A percentile compares a stretch with the other conserved stretches of the same genome.
Conservation (phyloP, 2,888 invertebrate genomes). For the Lithophane semibrunnea region DNA sequence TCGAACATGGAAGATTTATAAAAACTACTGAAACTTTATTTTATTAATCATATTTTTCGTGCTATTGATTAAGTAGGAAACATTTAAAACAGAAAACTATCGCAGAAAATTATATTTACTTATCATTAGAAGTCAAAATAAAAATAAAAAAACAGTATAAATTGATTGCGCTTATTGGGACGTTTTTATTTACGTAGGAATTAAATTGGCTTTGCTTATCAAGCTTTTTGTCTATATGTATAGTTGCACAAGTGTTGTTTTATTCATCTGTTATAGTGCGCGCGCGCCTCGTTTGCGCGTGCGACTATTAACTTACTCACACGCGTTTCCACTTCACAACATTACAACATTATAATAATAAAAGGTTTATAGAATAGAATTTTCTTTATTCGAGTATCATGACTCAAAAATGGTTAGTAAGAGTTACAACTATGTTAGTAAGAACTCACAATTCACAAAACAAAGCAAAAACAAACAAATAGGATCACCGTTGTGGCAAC, state of each 20-base stretch:
- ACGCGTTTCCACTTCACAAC: slow-evolving; percentile 67
- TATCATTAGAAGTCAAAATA: neutral
- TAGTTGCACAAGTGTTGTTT: slow-evolving; percentile 63
- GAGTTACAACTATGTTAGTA: too few relatives aligned
- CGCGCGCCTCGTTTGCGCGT: slow-evolving; percentile 62
- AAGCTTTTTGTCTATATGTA: slow-evolving; percentile 12
- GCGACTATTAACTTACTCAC: slow-evolving; percentile 51
- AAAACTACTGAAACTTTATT: neutral
- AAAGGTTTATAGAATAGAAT: neutral
- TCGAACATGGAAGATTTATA: neutral
- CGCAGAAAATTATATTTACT: neutral
- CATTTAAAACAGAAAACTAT: neutral
- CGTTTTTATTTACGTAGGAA: neutral
- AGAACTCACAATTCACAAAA: too few relatives aligned
- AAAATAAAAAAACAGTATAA: neutral
- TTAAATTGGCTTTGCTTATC: neutral
- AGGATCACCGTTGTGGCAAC: too few relatives aligned
- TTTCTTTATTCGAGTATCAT: too few relatives aligned
- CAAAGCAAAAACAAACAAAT: too few relatives aligned
- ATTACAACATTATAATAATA: neutral
- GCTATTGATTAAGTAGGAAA: neutral
- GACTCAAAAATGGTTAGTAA: too few relatives aligned
- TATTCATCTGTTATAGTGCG: slow-evolving; percentile 68
- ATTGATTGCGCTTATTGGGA: neutral
- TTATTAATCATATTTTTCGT: neutral